Percentiles rank a stretch among this genome's conserved stretches.
These are phyloP conservation scores for Cyclina sinensis DNA, from an alignment of 1,140 invertebrate genomes.

Conservation along the genomic window DNA sequence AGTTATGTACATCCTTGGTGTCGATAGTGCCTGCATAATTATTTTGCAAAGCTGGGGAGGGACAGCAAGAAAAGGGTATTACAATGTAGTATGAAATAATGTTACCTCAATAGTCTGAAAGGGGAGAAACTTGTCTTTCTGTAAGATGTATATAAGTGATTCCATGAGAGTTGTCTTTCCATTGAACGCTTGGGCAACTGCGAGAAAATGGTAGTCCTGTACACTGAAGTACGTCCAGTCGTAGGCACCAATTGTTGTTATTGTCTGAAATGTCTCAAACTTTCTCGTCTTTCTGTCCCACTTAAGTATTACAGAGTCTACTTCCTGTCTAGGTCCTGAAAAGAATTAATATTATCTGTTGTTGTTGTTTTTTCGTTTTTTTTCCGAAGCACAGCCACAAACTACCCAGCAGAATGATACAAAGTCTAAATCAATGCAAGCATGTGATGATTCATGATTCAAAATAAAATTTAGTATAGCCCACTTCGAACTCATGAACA, in stretches of 20 bases:
- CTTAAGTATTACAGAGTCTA: slow-evolving; percentile 81
- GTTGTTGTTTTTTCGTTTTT: too few species aligned
- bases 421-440: too few species aligned
- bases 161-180: slow-evolving; percentile 78
- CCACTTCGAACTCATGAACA: too few species aligned
- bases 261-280: slow-evolving; percentile 78
- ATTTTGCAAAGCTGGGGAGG: too few species aligned
- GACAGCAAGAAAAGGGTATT: too few species aligned
- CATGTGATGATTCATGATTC: too few species aligned
- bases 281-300: slow-evolving; percentile 73
- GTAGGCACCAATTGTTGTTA: slow-evolving; percentile 82
- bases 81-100: background rate
- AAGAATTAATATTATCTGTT: too few species aligned
- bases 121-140: slow-evolving; percentile 78
- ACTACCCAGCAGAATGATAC: too few species aligned
- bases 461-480: too few species aligned
- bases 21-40: too few species aligned
- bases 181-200: slow-evolving; percentile 83
- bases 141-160: slow-evolving; percentile 83
- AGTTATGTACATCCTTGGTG: too few species aligned
- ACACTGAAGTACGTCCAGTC: slow-evolving; percentile 84
- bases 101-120: slow-evolving; percentile 85
- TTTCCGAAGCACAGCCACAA: too few species aligned
- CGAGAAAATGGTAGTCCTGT: slow-evolving; percentile 83
- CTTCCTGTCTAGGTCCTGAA: slow-evolving; percentile 77